Evolutionary conservation across 2,888 invertebrate species (phyloP).

Genomic region (Hartigia nigra): DNA sequence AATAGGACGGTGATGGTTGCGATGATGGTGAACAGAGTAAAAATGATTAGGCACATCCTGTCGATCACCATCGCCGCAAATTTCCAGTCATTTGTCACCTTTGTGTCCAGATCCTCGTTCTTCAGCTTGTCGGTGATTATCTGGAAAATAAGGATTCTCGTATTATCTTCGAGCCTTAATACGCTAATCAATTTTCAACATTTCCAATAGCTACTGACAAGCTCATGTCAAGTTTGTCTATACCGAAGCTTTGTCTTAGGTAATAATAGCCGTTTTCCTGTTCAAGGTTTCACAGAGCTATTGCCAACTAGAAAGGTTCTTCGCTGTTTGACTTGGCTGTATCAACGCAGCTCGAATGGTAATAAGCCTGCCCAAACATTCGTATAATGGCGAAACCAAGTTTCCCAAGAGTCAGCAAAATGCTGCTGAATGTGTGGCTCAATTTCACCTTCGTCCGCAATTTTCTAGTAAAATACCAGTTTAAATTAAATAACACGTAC

Average conservation of each 20-base stretch:
- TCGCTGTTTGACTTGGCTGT: conserved; percentile 38
- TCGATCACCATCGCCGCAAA: conserved; percentile 99
- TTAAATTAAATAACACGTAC: too few relatives aligned
- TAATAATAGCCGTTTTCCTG: too few relatives aligned
- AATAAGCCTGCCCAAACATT: conserved; percentile 49
- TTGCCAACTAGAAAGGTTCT: conserved; percentile 12
- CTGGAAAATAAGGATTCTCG: conserved; percentile 50
- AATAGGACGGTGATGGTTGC: conserved; percentile 97
- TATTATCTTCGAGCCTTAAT: background rate
- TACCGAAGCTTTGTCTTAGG: too few relatives aligned
- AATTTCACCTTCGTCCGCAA: too few relatives aligned
- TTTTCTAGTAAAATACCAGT: too few relatives aligned
- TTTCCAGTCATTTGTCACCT: conserved; percentile 98
- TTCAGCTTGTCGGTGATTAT: conserved; percentile 84
- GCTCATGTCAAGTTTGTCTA: too few relatives aligned
- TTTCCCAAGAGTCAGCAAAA: background rate
- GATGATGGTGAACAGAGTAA: conserved; percentile 97
- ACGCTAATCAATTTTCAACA: background rate
- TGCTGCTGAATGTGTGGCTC: too few relatives aligned
- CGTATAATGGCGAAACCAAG: conserved; percentile 17
- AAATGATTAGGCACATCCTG: conserved; percentile 99
- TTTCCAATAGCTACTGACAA: too few relatives aligned
- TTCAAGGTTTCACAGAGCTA: too few relatives aligned
- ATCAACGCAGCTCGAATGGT: conserved; percentile 34
- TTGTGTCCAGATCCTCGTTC: conserved; percentile 93